A percentile compares a stretch with the other conserved stretches of the same genome.
Evolutionary conservation across 2,888 invertebrate genomes (phyloP).

Genomic region (Calliphora vomitoria): DNA sequence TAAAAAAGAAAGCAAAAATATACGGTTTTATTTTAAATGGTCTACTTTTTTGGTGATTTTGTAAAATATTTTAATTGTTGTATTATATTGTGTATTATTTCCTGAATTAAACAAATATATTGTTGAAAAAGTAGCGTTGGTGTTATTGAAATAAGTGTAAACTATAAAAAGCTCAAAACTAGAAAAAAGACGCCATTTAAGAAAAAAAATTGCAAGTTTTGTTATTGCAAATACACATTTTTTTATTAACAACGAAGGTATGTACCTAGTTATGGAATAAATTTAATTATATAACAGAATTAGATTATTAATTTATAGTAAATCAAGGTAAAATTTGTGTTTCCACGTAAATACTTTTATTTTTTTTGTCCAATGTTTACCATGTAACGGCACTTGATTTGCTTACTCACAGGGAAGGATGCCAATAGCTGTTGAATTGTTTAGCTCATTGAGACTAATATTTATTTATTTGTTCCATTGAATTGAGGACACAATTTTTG

Average conservation of each 20-base stretch:
- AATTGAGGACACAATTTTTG: too few relatives aligned
- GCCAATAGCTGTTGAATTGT: too few relatives aligned
- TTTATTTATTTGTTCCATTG: too few relatives aligned
- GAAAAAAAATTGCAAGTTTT: too few relatives aligned
- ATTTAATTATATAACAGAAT: too few relatives aligned
- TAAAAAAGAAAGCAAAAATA: not conserved
- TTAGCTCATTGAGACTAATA: too few relatives aligned
- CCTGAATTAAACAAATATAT: not conserved
- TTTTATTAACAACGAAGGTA: not conserved
- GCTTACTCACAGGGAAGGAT: not conserved
- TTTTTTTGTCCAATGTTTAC: too few relatives aligned
- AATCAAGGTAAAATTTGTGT: too few relatives aligned
- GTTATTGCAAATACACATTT: not conserved
- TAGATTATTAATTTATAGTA: too few relatives aligned
- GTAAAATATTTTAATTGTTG: not conserved
- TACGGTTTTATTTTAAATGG: slow-evolving; percentile 50
- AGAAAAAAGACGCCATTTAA: not conserved
- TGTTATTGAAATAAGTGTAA: not conserved
- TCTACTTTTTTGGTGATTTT: not conserved
- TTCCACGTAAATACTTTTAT: too few relatives aligned
- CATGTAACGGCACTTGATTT: not conserved
- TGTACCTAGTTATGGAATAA: not conserved
- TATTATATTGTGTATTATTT: not conserved
- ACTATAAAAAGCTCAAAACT: not conserved
- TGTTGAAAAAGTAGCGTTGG: not conserved